These are phyloP conservation scores for Gerris lacustris DNA, from an alignment of 2,888 invertebrate species.

Conservation along the genomic window DNA sequence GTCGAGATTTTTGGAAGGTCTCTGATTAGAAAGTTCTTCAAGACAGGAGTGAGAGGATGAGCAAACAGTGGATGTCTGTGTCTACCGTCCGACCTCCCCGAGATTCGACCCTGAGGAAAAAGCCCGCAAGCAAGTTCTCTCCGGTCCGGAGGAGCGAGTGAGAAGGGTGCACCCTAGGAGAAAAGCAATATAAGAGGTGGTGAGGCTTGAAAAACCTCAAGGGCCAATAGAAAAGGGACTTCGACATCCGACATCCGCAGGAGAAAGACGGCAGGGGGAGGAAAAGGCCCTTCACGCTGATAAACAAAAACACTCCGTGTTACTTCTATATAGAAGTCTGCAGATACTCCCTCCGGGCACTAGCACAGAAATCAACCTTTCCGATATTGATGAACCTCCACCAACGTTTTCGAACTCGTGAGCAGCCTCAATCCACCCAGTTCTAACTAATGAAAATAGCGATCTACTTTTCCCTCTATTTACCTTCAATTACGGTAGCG, in stretches of 20 bases:
- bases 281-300: neutral
- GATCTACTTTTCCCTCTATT: neutral
- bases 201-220: neutral
- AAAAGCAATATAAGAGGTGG: constrained; percentile 2
- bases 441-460: constrained; percentile 1
- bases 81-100: neutral
- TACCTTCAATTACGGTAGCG: neutral
- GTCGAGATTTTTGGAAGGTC: neutral
- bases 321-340: neutral
- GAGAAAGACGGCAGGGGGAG: neutral
- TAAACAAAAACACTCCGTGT: neutral
- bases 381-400: neutral
- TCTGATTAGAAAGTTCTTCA: neutral
- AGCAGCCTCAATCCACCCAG: neutral
- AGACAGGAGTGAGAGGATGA: neutral
- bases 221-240: neutral
- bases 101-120: neutral
- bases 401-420: no score
- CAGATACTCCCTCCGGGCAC: neutral
- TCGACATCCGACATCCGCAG: no score
- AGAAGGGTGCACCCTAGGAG: neutral
- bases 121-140: neutral
- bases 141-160: no score
- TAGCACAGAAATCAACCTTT: neutral
- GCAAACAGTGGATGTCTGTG: neutral